A percentile compares a stretch with the other conserved stretches of the same genome.
These are phyloP conservation scores for Tiliacea citrago DNA, from an alignment of 2,888 invertebrate species.

Conservation along the genomic window DNA sequence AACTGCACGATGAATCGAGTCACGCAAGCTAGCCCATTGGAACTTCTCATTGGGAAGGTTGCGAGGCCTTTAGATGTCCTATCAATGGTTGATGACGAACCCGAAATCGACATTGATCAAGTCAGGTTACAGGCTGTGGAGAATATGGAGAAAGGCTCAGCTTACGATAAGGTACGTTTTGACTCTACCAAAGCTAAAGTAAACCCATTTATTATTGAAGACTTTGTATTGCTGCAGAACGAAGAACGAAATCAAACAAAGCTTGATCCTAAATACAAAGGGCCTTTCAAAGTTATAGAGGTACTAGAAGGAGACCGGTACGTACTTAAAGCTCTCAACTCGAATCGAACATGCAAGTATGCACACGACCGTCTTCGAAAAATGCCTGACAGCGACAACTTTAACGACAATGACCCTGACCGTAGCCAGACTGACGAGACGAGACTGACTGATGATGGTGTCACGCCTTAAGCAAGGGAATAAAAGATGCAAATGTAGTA, in stretches of 20 bases:
- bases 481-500: too few species aligned
- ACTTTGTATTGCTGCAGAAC: not conserved
- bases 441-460: not conserved
- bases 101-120: not conserved
- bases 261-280: constrained; percentile 3
- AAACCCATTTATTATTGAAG: not conserved
- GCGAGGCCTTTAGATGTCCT: not conserved
- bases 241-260: not conserved
- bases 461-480: too few species aligned
- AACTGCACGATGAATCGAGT: constrained; percentile 2
- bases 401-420: not conserved
- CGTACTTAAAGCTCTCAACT: constrained; percentile 3
- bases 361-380: constrained; percentile 3
- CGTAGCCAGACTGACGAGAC: not conserved
- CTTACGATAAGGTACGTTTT: not conserved
- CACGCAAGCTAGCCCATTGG: constrained; percentile 2
- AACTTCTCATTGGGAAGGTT: not conserved
- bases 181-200: not conserved
- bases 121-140: not conserved
- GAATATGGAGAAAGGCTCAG: not conserved
- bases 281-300: not conserved
- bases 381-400: constrained; percentile 2
- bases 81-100: not conserved
- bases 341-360: constrained; percentile 2
- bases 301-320: constrained; percentile 4